Percentiles rank a stretch among this genome's conserved stretches.
Conservation (phyloP, 1,140 invertebrate species). For the Bradysia coprophila region DNA sequence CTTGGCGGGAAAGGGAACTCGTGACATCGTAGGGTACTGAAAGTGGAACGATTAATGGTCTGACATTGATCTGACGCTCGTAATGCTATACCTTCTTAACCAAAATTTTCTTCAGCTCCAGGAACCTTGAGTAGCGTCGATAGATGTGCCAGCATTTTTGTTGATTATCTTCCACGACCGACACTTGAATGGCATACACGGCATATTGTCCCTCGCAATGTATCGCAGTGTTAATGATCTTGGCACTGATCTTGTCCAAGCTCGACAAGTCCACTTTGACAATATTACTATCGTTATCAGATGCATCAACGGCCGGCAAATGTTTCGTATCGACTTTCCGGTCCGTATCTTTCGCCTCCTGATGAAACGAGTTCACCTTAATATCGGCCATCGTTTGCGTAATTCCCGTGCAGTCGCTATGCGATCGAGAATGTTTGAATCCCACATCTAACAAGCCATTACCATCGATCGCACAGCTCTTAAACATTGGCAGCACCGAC, state of each 20-base stretch:
- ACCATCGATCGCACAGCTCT: neutral
- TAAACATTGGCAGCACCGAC: neutral
- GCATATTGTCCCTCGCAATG: conserved; percentile 29
- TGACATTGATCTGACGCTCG: no score
- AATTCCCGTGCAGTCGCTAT: conserved; percentile 4
- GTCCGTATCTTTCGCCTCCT: neutral
- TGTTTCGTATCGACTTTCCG: neutral
- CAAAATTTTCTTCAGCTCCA: conserved; percentile 5
- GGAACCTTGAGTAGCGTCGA: conserved; percentile 36
- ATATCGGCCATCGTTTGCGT: conserved; percentile 1
- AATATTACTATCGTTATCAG: neutral
- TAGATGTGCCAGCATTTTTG: conserved; percentile 66
- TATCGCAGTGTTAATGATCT: conserved; percentile 5
- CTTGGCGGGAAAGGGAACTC: conserved; percentile 75
- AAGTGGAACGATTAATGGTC: conserved; percentile 14
- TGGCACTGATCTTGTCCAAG: neutral
- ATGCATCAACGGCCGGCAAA: neutral
- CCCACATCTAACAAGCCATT: neutral
- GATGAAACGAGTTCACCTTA: neutral
- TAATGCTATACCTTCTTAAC: conserved; percentile 1
- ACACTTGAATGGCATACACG: conserved; percentile 75
- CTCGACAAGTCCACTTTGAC: neutral
- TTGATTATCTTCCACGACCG: conserved; percentile 24
- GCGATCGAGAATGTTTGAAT: conserved; percentile 3
- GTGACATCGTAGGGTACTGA: conserved; percentile 60